These are phyloP conservation scores for Chloropsis cyanopogon DNA, from an alignment of 2,113 vertebrate genomes.

Conservation along the genomic window DNA sequence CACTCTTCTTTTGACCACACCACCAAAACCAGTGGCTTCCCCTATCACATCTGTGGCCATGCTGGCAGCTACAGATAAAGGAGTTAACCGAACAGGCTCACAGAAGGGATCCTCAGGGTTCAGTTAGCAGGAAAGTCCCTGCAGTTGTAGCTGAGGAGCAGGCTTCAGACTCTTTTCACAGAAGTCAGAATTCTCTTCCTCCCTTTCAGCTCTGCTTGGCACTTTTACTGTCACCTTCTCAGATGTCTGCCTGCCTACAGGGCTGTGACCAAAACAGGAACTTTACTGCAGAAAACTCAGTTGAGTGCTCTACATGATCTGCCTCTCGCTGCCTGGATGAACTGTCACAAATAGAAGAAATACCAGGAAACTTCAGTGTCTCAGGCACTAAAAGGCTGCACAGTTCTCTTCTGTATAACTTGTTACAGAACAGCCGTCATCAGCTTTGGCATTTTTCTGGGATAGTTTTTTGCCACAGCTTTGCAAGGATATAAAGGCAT, in stretches of 20 bases:
- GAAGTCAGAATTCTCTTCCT: not conserved
- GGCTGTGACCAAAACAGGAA: not conserved
- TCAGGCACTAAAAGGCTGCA: not conserved
- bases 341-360: not conserved
- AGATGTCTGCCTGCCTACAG: not conserved
- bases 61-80: slow-evolving; percentile 55
- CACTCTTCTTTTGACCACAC: slow-evolving; percentile 7
- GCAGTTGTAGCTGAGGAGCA: not conserved
- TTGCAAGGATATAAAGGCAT: not conserved
- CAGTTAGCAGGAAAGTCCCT: slow-evolving; percentile 52
- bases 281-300: not conserved
- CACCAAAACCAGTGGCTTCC: slow-evolving; percentile 51
- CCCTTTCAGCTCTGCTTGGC: not conserved
- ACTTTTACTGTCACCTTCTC: not conserved
- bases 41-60: slow-evolving; percentile 46
- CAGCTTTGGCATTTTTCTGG: not conserved
- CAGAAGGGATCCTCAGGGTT: not conserved
- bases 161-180: not conserved
- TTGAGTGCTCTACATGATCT: rapidly evolving
- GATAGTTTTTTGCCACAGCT: not conserved
- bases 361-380: not conserved
- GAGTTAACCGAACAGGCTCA: not conserved
- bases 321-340: not conserved
- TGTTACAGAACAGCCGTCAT: not conserved
- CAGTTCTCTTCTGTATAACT: not conserved